Base-by-base conservation (phyloP, 2,888 invertebrate species). In the Eristalinus aeneus region DNA sequence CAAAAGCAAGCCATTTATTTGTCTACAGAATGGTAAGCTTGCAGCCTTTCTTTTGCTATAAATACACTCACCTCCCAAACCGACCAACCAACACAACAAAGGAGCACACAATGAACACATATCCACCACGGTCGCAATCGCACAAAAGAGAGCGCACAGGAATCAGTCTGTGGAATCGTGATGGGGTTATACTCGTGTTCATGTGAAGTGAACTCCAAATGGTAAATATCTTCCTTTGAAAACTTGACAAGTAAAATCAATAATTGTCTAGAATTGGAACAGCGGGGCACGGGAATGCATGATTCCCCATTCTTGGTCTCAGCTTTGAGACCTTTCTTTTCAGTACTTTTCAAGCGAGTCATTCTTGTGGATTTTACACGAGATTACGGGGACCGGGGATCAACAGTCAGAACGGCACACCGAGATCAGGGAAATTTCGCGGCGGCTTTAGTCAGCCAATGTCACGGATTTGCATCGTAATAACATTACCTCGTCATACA, bases 191-290 rank as follows among this genome's bases (percentile, higher is more conserved):
- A 60, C 20, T 11, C 10, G 46, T 46, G 58, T 65, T 63, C 53
- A 74, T 71, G n/a, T 71, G 69, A 78, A 79, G 78, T 61, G 69
- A 60, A 74, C 78, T 74, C 31, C 34, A 74, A 64, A 58, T 78
- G 64, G 68, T 78, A 58, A 74, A 79, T 74, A 74, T 53, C 36
- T 74, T 76, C 56, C 56, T 68, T 46, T 1, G n/a, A 54, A 77
- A 46, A 54, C 16, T 6, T 9, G 68, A 67, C 64, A 32, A 64
- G 56, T 53, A 79, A 79, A 84, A 84, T 84, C 78, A 79, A 84
- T 84, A 79, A 79, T 69, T 75, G 69, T 74, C 69, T 36, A 79
- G 74, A 75, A 84, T 79, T 79, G 79, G 79, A 79, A 79, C 79
- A 65, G 36, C 53, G 39, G 6, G 39, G n/a, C 5, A n/a, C 4